Evolutionary conservation across 2,888 invertebrate genomes (phyloP).

Genomic region (Amitus sp.): DNA sequence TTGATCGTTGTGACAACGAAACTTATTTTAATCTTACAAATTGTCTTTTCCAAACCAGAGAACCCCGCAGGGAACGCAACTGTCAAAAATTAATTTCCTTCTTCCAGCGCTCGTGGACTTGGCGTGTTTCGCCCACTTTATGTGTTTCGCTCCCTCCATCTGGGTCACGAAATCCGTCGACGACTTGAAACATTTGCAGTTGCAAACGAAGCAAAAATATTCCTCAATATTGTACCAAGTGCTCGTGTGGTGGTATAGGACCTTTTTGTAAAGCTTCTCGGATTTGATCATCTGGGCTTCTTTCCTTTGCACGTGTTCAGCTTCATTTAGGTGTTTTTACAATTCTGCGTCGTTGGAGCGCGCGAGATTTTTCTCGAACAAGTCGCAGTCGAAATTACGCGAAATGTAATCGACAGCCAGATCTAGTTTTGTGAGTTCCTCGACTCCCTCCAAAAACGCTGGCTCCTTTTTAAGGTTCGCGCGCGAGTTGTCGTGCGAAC

Average conservation of each 20-base stretch:
- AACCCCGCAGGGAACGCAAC: conserved; percentile 47
- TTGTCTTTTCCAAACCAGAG: conserved; percentile 43
- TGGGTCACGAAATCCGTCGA: conserved; percentile 44
- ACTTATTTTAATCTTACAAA: no score
- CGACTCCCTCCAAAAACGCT: neutral
- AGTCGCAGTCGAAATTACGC: neutral
- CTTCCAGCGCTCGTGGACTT: neutral
- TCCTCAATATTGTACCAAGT: conserved; percentile 43
- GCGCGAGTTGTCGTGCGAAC: no score
- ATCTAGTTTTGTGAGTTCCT: neutral
- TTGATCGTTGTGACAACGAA: no score
- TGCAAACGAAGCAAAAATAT: conserved; percentile 43
- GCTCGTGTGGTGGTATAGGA: conserved; percentile 16
- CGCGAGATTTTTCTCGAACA: neutral
- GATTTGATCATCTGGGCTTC: conserved; percentile 14
- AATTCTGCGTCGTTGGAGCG: neutral
- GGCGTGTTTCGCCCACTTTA: conserved; percentile 24
- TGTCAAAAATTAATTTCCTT: conserved; percentile 27
- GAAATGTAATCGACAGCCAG: conserved; percentile 14
- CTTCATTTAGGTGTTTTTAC: conserved; percentile 1
- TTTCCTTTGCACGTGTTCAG: neutral
- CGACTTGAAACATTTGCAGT: conserved; percentile 1
- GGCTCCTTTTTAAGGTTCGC: conserved; percentile 4
- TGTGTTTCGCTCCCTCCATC: conserved; percentile 33
- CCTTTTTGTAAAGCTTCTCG: conserved; percentile 24